Evolutionary conservation across 2,888 invertebrate species (phyloP), one percentile per base, ranked within the genome.

Genomic region (Athrips mouffetella): DNA sequence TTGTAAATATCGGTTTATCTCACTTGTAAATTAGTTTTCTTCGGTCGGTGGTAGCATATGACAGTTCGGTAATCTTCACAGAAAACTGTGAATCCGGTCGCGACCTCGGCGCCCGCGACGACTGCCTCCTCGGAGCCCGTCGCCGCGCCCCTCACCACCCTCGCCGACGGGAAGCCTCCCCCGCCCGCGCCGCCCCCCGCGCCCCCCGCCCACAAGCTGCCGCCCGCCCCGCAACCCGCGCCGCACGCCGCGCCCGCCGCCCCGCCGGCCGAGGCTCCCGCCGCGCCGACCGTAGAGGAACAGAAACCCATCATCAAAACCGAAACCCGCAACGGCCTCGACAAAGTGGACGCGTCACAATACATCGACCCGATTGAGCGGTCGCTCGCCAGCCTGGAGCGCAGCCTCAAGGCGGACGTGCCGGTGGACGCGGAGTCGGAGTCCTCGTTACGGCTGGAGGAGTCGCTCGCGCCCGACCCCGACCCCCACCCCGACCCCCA

Each of bases 321-420:
- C 46, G 76, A 89, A 62, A 65, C 80, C 49, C 78, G 74, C 57
- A 90, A 82, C 65, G 88, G 86, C 1, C 71, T 86, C 40, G 87
- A 87, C 49, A 87, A 84, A 55, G 64, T 81, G 1, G 87, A 87
- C 52, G 54, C 83, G 5, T 84, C 86, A 16, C 88, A 83, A 52
- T 87, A 82, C 62, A 91, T 92, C 49, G 93, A 93, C 75, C 93
- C 93, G 15, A 88, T 93, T 62, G 93, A 93, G 76, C 91, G 92
- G 60, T 92, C 93, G 47, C 82, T 93, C 63, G 93, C 93, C 41
- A 92, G 91, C 61, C 80, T 93, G 58, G 93, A 93, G 76, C 90
- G 92, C 44, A 90, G 89, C 56, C 80, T 90, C 33, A 91, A 90
- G 61, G 89, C 82, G 46, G 90, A 90, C 46, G 85, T 89, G 52